Evolutionary conservation across 2,888 invertebrate genomes (phyloP).

Genomic region (Nebria salina): DNA sequence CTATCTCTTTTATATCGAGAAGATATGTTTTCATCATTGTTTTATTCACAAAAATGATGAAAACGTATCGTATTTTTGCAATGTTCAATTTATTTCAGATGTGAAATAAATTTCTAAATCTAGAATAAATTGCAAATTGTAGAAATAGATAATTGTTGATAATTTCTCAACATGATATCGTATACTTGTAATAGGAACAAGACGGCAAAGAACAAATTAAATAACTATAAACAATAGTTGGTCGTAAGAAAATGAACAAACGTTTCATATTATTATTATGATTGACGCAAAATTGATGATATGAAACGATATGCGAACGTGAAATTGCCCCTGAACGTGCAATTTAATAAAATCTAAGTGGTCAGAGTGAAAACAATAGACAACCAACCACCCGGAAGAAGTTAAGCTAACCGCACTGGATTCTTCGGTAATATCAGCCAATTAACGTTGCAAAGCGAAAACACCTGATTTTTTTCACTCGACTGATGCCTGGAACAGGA

Average conservation of each 20-base stretch:
- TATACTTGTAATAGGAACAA: too few species aligned
- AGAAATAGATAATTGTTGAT: too few species aligned
- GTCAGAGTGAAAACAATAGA: not conserved
- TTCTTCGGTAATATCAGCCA: not conserved
- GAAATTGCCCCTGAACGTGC: not conserved
- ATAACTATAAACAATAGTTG: too few species aligned
- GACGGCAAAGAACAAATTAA: too few species aligned
- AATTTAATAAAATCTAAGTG: not conserved
- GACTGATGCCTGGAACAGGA: not conserved
- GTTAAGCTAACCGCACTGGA: not conserved
- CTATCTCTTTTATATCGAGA: too few species aligned
- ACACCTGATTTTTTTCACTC: not conserved
- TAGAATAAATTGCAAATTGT: too few species aligned
- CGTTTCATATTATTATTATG: not conserved
- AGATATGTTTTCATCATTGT: too few species aligned
- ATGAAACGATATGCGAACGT: not conserved
- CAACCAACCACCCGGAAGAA: not conserved
- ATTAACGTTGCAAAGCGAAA: conserved; percentile 1
- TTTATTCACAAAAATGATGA: too few species aligned
- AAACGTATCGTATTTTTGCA: too few species aligned
- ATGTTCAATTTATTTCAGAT: too few species aligned
- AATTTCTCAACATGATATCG: too few species aligned
- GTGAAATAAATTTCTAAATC: too few species aligned
- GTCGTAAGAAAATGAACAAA: not conserved
- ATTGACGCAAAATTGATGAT: not conserved